Evolutionary conservation across 2,888 invertebrate genomes (phyloP), one percentile per base, ranked within the genome.

Genomic region (Dorcus hopei): DNA sequence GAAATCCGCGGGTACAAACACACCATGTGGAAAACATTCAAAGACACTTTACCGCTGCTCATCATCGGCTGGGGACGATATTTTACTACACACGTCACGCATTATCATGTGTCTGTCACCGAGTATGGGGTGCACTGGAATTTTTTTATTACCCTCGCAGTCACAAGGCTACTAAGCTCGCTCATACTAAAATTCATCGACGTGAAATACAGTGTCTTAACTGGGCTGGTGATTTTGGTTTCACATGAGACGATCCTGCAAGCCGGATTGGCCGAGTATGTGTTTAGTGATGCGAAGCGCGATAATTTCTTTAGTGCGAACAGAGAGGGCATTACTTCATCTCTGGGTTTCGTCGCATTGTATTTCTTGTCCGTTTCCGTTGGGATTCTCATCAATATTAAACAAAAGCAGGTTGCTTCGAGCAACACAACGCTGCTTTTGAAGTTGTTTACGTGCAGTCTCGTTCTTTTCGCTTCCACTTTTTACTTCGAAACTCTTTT

Each of bases 91-190:
- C 81, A 84, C 69, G 75, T 85, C 43, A 54, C 54, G 6, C 19
- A 57, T 43, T 98, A 99, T 76, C 91, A 93, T 57, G 90, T 91
- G 70, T 92, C 95, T 76, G 85, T 91, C 0, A 86, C 90, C 0
- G 99, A 99, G 76, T 99, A 99, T 81, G 99, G 99, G 0, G 84
- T 89, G 0, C 97, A 99, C 77, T 96, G 97, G 93, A 99, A 99
- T 79, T 99, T 99, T 76, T 99, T 98, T 77, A 88, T 96, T 65
- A 97, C 97, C 0, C 79, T 99, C 57, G 95, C 93, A 2, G 79
- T 88, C 42, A 88, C 94, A 14, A 95, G 93, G 79, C 74, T 93
- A 1, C 71, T 90, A 16, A 87, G 89, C 41, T 86, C 86, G 0
- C 63, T 87, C 7, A 69, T 90, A 43, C 77, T 89, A 48, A 81